A percentile compares a stretch with the other conserved stretches of the same genome.
These are phyloP conservation scores for Meloidogyne exigua DNA, from an alignment of 1,140 invertebrate species.

Conservation along the genomic window DNA sequence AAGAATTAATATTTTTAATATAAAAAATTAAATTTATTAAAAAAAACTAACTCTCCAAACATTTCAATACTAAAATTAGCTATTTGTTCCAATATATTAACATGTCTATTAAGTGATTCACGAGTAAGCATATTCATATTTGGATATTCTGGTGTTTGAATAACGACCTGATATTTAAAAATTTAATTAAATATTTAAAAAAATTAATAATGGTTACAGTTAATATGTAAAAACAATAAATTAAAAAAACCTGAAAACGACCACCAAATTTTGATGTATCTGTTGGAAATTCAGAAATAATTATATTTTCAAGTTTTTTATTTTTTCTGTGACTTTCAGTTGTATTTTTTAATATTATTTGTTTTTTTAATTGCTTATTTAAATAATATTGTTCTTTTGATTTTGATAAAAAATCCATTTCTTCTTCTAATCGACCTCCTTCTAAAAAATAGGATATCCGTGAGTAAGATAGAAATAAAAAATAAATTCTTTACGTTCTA, in stretches of 20 bases:
- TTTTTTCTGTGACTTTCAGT: constrained; percentile 7
- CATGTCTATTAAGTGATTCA: constrained; percentile 55
- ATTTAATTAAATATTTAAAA: too few relatives aligned
- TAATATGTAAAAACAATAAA: background rate
- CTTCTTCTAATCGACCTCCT: constrained; percentile 60
- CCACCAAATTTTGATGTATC: constrained; percentile 58
- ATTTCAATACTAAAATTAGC: constrained; percentile 59
- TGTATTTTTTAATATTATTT: constrained; percentile 8
- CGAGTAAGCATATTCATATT: constrained; percentile 51
- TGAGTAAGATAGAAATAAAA: too few relatives aligned
- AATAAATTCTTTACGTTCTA: constrained; percentile 52
- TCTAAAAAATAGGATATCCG: constrained; percentile 50
- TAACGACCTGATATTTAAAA: constrained; percentile 48
- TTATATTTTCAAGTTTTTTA: background rate
- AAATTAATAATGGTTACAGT: too few relatives aligned
- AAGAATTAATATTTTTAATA: constrained; percentile 18
- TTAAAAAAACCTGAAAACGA: constrained; percentile 48
- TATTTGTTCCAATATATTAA: constrained; percentile 58
- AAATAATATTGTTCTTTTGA: constrained; percentile 35
- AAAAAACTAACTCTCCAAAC: constrained; percentile 59
- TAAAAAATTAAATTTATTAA: background rate
- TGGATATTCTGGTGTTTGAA: constrained; percentile 58
- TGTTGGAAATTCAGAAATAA: constrained; percentile 51
- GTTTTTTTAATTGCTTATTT: constrained; percentile 17
- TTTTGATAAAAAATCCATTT: constrained; percentile 48